A percentile compares a stretch with the other conserved stretches of the same genome.
phyloP scores from a whole-genome alignment of 1,140 invertebrate genomes.

The Anoplolepis gracilipes region DNA sequence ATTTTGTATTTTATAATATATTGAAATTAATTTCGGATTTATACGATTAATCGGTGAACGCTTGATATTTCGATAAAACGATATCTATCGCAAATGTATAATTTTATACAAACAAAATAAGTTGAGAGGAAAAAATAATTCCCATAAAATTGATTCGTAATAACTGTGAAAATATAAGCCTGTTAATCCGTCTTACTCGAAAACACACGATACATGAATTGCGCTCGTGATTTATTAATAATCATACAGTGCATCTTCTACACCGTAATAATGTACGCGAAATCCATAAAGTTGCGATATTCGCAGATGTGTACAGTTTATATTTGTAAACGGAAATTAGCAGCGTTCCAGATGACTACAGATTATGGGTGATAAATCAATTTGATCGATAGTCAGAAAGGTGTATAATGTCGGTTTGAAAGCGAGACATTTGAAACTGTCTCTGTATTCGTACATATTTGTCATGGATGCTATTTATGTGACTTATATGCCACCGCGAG shows the following conservation, averaged over 20 bases:
- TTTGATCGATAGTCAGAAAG: constrained; percentile 34
- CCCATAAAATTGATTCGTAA: constrained; percentile 30
- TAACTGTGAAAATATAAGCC: constrained; percentile 34
- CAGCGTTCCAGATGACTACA: constrained; percentile 9
- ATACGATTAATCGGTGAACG: constrained; percentile 15
- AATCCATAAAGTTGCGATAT: constrained; percentile 38
- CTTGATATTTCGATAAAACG: not conserved
- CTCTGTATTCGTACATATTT: not conserved
- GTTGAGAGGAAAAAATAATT: constrained; percentile 30
- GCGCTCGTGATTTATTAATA: constrained; percentile 46
- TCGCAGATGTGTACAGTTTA: constrained; percentile 22
- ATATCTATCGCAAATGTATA: not conserved
- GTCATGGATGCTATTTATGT: constrained; percentile 2
- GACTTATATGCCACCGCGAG: not conserved
- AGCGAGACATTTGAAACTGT: not conserved
- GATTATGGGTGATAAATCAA: constrained; percentile 43
- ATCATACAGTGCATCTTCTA: not conserved
- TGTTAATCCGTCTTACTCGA: not conserved
- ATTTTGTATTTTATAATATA: not conserved
- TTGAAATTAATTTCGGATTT: constrained; percentile 9
- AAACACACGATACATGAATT: constrained; percentile 35
- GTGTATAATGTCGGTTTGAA: constrained; percentile 31
- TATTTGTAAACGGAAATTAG: constrained; percentile 29
- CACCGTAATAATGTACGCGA: constrained; percentile 22
- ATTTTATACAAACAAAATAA: constrained; percentile 29